Evolutionary conservation across 2,797 vertebrate genomes (phyloP).

Genomic region (Betta splendens): DNA sequence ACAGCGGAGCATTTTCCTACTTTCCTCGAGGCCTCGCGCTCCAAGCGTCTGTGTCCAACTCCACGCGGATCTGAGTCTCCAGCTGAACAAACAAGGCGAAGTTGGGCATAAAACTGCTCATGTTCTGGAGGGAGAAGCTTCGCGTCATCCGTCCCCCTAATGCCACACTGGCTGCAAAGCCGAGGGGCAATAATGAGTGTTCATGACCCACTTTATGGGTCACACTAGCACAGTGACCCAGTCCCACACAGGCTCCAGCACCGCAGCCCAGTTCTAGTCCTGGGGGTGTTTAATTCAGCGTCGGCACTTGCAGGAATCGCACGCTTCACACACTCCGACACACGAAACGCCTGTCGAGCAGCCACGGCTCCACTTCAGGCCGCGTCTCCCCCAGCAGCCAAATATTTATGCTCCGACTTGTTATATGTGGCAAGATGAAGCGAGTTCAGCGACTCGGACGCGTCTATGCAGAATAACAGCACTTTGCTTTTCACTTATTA

Average conservation of each 20-base stretch:
- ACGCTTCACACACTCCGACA: no score
- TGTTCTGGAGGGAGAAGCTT: slow-evolving; percentile 27
- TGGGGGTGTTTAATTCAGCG: no score
- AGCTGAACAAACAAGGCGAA: slow-evolving; percentile 51
- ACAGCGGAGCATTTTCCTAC: not conserved
- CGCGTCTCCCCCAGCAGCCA: not conserved
- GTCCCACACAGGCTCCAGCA: not conserved
- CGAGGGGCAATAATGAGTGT: slow-evolving; percentile 26
- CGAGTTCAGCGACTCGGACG: no score
- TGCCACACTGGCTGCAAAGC: slow-evolving; percentile 36
- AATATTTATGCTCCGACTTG: not conserved
- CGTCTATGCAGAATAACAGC: no score
- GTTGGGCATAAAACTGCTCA: slow-evolving; percentile 33
- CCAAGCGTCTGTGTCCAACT: slow-evolving; percentile 33
- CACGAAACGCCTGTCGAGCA: no score
- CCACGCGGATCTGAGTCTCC: slow-evolving; percentile 22
- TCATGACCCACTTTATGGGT: slow-evolving; percentile 30
- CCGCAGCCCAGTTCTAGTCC: no score
- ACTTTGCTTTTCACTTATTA: no score
- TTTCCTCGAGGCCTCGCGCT: not conserved
- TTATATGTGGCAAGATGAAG: not conserved
- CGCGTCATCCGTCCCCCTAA: slow-evolving; percentile 31
- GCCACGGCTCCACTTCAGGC: not conserved
- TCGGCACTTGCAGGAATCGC: not conserved
- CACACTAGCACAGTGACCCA: slow-evolving; percentile 2